Base-by-base conservation (phyloP, 2,113 vertebrate genomes). In the Etheostoma spectabile region DNA sequence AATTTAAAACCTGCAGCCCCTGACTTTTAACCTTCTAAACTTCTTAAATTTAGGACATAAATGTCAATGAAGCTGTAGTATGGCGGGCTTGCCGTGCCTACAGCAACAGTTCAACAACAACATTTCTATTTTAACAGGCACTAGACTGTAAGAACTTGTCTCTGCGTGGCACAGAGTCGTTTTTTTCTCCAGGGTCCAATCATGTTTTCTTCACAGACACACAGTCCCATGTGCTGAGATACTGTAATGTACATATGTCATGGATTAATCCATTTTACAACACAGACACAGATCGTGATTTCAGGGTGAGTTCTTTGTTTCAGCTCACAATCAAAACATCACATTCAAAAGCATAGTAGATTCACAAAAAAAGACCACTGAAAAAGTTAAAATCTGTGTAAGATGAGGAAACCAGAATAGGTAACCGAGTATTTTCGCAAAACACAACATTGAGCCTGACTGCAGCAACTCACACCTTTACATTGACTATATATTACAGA, bases 331-430 rank as follows among this genome's bases (percentile, higher is more conserved):
- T 68, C 22, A 46, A 84, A 85, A 79, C 18, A 14, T 84, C 76
- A 84, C 86, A 77, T 88, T 88, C 74, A 76, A 45, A 35, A 77
- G 22, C 51, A 68, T 38, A 75, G 21, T 2, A 84, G 22, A 60
- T 59, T 88, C 60, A 79, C 83, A 68, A 35, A 63, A n/a, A 60
- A 19, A 77, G 55, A 86, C 55, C 33, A 52, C 18, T 16, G 55
- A 57, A 82, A 62, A n/a, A n/a, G n/a, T n/a, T n/a, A n/a, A n/a
- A 33, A 24, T 79, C 68, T 73, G 35, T 82, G 78, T 67, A 85
- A 62, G 21, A 80, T 74, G 48, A 76, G 45, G 22, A 61, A 88
- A 77, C 14, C 4, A 53, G 19, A 56, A 8, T 51, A 46, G 15
- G 51, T 13, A 71, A 35, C 33, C 0, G 38, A 67, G 14, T 52